Evolutionary conservation across 37 sponge, comb jelly and placozoan genomes (phyloP).

Genomic region (Cladorhizidae sp.): DNA sequence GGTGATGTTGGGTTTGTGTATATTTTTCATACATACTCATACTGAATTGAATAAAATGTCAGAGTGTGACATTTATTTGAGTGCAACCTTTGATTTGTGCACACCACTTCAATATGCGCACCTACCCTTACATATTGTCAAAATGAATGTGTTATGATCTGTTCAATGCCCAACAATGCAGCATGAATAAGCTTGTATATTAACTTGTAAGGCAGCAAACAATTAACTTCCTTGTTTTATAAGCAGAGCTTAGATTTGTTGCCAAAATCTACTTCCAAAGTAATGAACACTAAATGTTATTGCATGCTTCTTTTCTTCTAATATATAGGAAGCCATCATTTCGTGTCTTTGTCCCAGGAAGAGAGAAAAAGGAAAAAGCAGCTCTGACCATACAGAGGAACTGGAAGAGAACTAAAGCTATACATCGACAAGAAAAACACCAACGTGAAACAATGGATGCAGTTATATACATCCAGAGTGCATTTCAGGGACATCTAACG

Average conservation of each 20-base stretch:
- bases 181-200: too few species aligned
- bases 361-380: conserved; percentile 15
- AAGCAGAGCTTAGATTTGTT: not conserved
- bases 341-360: not conserved
- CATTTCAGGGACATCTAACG: conserved; percentile 34
- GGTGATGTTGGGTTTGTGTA: too few species aligned
- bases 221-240: not conserved
- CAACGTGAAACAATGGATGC: conserved; percentile 18
- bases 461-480: conserved; percentile 32
- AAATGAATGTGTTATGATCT: too few species aligned
- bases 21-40: too few species aligned
- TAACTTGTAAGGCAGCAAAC: too few species aligned
- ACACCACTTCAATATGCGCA: too few species aligned
- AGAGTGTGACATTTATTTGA: too few species aligned
- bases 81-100: too few species aligned
- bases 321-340: conserved; percentile 13
- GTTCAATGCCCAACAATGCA: too few species aligned
- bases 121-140: too few species aligned
- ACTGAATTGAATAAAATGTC: too few species aligned
- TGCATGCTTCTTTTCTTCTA: not conserved
- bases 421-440: conserved; percentile 14
- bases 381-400: conserved; percentile 30
- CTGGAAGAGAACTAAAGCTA: conserved; percentile 43
- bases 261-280: too few species aligned
- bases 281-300: not conserved